Base-by-base conservation (phyloP, 2,888 invertebrate genomes). In the Elmis aenea region DNA sequence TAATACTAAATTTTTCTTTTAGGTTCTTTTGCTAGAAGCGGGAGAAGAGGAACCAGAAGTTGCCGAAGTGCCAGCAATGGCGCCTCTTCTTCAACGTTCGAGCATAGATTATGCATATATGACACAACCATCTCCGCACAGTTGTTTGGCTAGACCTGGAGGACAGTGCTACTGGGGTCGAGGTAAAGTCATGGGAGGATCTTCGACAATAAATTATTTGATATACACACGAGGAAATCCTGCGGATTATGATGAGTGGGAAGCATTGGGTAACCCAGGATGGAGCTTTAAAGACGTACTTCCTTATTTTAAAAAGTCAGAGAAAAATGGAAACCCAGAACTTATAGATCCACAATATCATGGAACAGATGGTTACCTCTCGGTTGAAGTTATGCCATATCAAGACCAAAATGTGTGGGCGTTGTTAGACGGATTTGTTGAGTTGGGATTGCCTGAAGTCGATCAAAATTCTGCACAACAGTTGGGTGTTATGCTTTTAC, bases 171-270 rank as follows among this genome's bases (percentile, higher is more conserved):
- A 90, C 66, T 91, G 90, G 91, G 90, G 90, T 0, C 73, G 95
- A 11, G 93, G 94, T 1, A 93, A 92, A 65, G 90, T 91, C 0
- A 73, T 94, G 2, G 94, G 94, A 0, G 94, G 94, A 0, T 85
- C 85, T 8, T 86, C 86, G 18, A 89, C 91, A 0, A 72, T 93
- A 1, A 94, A 94, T 66, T 90, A 89, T 65, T 93, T 94, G 93
- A 69, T 92, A 0, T 94, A 94, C 58, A 69, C 92, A 2, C 73
- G 93, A 35, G 95, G 94, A 0, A 92, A 94, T 62, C 83, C 79
- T 51, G 80, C 76, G 48, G 95, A 95, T 63, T 95, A 93, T 65
- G 90, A 95, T 59, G 70, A 72, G 1, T 95, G 95, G 95, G 91
- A 92, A 58, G 71, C 78, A 0, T 64, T 81, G 39, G 95, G 93